Evolutionary conservation across 2,888 invertebrate genomes (phyloP).

Genomic region (Lacanobia oleracea): DNA sequence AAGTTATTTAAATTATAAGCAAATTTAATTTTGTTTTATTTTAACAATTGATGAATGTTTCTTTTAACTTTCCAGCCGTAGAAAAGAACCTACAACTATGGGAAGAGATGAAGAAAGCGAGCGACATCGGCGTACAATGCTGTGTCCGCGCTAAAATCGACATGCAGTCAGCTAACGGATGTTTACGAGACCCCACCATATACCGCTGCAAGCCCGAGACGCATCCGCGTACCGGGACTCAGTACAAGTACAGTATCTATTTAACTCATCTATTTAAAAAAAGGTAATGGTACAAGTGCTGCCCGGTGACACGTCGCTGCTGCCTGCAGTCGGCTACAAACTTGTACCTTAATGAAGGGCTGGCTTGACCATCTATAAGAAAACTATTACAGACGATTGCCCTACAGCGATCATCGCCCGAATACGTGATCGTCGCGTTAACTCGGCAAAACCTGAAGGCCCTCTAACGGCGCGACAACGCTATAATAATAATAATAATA

Average conservation of each 20-base stretch:
- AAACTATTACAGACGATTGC: too few species aligned
- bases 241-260: conserved; percentile 96
- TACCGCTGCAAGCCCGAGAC: conserved; percentile 99
- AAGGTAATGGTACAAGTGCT: too few species aligned
- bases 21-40: neutral
- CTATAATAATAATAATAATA: too few species aligned
- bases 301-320: too few species aligned
- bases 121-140: conserved; percentile 94
- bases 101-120: conserved; percentile 98
- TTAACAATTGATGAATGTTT: neutral
- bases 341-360: too few species aligned
- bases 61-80: conserved; percentile 90
- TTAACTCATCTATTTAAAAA: neutral
- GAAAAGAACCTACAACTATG: conserved; percentile 97
- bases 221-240: conserved; percentile 97
- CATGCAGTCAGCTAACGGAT: conserved; percentile 98
- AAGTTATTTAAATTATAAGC: too few species aligned
- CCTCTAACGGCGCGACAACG: too few species aligned
- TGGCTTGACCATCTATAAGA: too few species aligned
- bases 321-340: too few species aligned
- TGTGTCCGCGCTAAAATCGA: conserved; percentile 99
- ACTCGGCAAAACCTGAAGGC: too few species aligned
- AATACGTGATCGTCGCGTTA: too few species aligned
- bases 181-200: conserved; percentile 99
- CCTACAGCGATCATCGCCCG: too few species aligned